Percentiles rank a stretch among this genome's conserved stretches.
These are phyloP conservation scores for Tangara arthus DNA, from an alignment of 2,797 vertebrate genomes.

Conservation along the genomic window DNA sequence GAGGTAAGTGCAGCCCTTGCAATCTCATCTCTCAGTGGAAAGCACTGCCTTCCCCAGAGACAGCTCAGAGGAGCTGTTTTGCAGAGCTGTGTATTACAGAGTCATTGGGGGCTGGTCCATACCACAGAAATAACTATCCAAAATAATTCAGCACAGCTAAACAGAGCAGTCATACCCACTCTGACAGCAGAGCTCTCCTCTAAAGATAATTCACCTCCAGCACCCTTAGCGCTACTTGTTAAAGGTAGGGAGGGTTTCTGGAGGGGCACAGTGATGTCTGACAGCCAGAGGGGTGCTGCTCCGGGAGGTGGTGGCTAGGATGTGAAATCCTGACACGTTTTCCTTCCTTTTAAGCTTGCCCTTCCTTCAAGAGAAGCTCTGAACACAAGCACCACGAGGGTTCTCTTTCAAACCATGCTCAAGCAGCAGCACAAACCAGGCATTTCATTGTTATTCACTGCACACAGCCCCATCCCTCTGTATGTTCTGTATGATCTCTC, in stretches of 20 bases:
- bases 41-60: background rate
- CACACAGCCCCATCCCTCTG: background rate
- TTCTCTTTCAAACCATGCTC: background rate
- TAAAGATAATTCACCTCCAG: background rate
- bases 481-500: slow-evolving; percentile 20
- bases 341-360: background rate
- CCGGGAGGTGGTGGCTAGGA: background rate
- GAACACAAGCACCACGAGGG: background rate
- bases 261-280: background rate
- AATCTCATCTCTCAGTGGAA: background rate
- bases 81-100: background rate
- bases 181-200: background rate
- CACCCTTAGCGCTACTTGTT: background rate
- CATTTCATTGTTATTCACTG: background rate
- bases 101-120: background rate
- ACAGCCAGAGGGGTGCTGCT: background rate
- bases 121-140: background rate
- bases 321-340: background rate
- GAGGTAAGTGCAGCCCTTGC: background rate
- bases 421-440: background rate
- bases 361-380: background rate
- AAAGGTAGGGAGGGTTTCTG: background rate
- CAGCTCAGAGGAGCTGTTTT: background rate
- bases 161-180: background rate
- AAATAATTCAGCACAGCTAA: background rate